Percentiles rank a stretch among this genome's conserved stretches.
Evolutionary conservation across 2,113 vertebrate genomes (phyloP).

Genomic region (Sapayoa aenigma): DNA sequence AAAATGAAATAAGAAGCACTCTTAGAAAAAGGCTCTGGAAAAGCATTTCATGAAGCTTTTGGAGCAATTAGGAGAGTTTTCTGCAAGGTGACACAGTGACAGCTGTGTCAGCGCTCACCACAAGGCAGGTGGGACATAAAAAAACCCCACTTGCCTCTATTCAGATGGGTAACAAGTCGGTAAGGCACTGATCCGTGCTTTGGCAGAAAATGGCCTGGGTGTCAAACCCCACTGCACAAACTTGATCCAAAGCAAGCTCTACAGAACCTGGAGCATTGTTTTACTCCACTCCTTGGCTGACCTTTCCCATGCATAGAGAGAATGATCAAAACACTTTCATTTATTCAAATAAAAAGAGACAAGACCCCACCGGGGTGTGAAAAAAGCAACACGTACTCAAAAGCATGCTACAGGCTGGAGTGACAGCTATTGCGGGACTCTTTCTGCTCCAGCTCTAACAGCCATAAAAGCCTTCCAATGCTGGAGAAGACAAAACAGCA

Average conservation of each 20-base stretch:
- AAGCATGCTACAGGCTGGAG: neutral
- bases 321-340: neutral
- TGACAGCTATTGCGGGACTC: neutral
- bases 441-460: slow-evolving; percentile 16
- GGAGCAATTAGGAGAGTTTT: neutral
- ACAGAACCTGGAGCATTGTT: neutral
- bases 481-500: slow-evolving; percentile 24
- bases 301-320: neutral
- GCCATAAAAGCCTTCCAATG: neutral
- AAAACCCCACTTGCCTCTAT: accelerated
- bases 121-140: accelerated
- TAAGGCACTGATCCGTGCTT: neutral
- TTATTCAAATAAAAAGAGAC: neutral
- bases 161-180: neutral
- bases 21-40: neutral
- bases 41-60: neutral
- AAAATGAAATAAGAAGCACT: neutral
- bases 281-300: neutral
- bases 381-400: neutral
- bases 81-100: neutral
- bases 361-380: neutral
- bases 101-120: neutral
- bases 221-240: neutral
- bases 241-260: accelerated
- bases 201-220: neutral